Evolutionary conservation across 1,140 invertebrate species (phyloP), one percentile per base, ranked within the genome.

Genomic region (Ceratina japonica): DNA sequence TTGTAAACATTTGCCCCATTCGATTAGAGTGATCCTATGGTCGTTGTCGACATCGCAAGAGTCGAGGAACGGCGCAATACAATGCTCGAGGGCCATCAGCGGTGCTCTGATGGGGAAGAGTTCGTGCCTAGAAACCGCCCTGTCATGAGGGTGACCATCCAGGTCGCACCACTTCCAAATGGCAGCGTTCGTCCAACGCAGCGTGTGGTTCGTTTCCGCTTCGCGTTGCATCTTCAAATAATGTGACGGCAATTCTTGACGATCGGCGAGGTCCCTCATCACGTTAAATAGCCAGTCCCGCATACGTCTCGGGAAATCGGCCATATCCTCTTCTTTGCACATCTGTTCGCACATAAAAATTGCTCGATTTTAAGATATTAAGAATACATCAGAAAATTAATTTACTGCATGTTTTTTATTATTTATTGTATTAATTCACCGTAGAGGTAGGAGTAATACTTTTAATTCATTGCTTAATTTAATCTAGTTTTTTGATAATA

Each of bases 141-240:
- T 95, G 92, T 98, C 97, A 86, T 97, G 96, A 75, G 97, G 96
- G 91, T 97, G 94, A 20, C 95, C 96, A 91, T 98, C 98, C 62
- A 99, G 93, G 90, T 99, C 98, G 89, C 98, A 98, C 96, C 97
- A 99, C 90, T 99, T 99, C 98, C 98, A 99, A 72, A 99, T 95
- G 52, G 98, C 97, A 16, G 98, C 97, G 90, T 97, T 97, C 7
- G 96, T 94, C 97, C 97, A 98, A 85, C 96, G 94, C 51, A 96
- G 93, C 0, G 96, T 96, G 84, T 96, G 94, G 88, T 97, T 97
- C 13, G 94, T 95, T 93, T 98, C 97, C 22, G 97, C 97, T 92
- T 98, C 97, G 65, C 95, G 93, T 93, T 98, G 96, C 95, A 98
- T 95, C 91, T 95, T 94, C 89, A 97, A 93, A 88, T 96, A 98